Conservation (phyloP, 2,888 invertebrate species). For the Onchidella celtica region DNA sequence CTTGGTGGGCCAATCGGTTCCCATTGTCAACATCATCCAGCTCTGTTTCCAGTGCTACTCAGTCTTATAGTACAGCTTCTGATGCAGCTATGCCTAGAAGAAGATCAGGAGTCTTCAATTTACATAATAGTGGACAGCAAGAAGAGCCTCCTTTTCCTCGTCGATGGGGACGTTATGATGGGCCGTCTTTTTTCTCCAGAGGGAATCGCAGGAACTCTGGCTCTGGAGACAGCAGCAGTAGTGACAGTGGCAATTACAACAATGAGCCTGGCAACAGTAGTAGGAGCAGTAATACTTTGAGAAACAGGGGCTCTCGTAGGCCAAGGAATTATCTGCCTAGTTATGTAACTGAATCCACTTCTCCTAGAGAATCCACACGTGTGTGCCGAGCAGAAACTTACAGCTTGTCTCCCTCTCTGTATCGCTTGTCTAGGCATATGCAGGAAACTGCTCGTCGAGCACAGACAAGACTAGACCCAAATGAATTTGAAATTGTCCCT, state of each 20-base stretch:
- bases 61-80: conserved; percentile 3
- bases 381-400: neutral
- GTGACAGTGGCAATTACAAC: neutral
- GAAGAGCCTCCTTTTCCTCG: conserved; percentile 9
- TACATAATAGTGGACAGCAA: neutral
- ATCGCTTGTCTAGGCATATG: neutral
- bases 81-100: neutral
- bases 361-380: neutral
- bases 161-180: conserved; percentile 45
- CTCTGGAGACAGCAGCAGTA: neutral
- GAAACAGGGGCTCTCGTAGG: no score
- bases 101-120: neutral
- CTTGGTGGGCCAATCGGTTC: no score
- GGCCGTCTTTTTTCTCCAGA: conserved; percentile 38
- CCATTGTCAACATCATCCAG: no score
- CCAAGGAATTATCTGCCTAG: no score
- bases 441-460: no score
- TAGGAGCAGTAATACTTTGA: no score
- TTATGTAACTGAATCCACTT: no score
- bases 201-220: neutral
- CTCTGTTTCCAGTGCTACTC: no score
- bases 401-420: neutral
- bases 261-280: no score
- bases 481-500: conserved; percentile 49
- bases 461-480: conserved; percentile 22